A percentile compares a stretch with the other conserved stretches of the same genome.
Conservation (phyloP, 2,888 invertebrate species). For the Axea sp. region DNA sequence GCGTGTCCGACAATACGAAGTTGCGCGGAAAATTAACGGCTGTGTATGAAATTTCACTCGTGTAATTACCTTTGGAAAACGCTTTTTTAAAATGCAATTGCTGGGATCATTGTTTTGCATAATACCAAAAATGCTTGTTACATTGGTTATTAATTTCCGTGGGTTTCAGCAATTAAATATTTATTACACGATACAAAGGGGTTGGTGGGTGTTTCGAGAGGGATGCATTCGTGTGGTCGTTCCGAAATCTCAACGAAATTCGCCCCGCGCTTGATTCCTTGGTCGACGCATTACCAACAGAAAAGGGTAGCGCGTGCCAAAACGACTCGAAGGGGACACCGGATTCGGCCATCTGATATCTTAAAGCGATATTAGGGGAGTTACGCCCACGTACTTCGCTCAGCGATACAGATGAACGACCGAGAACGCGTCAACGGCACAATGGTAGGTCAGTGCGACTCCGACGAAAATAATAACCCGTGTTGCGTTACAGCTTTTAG, state of each 20-base stretch:
- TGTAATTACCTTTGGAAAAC: slow-evolving; percentile 44
- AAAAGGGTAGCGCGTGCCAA: slow-evolving; percentile 70
- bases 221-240: slow-evolving; percentile 77
- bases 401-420: slow-evolving; percentile 60
- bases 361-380: slow-evolving; percentile 74
- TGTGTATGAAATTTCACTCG: slow-evolving; percentile 53
- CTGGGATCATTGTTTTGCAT: background rate
- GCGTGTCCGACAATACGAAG: slow-evolving; percentile 58
- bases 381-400: slow-evolving; percentile 73
- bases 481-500: slow-evolving; percentile 24
- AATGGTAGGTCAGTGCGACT: slow-evolving; percentile 53
- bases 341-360: slow-evolving; percentile 78
- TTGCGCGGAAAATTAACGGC: slow-evolving; percentile 62
- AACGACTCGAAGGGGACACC: slow-evolving; percentile 73
- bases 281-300: slow-evolving; percentile 73
- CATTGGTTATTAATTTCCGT: too few relatives aligned
- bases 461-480: slow-evolving; percentile 34
- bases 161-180: slow-evolving; percentile 7
- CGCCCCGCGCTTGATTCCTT: slow-evolving; percentile 65
- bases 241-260: slow-evolving; percentile 65
- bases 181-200: too few relatives aligned
- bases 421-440: slow-evolving; percentile 45
- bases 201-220: slow-evolving; percentile 78
- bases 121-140: too few relatives aligned
- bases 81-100: slow-evolving; percentile 9